Evolutionary conservation across 23 tunicate species (phyloP), one percentile per base, ranked within the genome.

Genomic region (Clavelina lepadiformis): DNA sequence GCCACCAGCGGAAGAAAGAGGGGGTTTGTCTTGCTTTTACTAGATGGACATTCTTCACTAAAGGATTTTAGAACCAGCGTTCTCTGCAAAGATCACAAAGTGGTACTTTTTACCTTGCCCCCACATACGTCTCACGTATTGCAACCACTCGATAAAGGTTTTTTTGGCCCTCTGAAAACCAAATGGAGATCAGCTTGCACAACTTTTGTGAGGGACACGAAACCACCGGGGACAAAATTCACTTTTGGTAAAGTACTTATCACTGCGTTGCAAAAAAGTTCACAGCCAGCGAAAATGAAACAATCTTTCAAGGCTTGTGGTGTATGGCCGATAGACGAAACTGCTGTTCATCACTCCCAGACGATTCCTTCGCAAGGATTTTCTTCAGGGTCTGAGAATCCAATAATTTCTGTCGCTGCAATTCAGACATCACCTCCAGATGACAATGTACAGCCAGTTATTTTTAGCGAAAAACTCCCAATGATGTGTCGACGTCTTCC

Each of bases 121-220:
- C 35, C 65, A 23, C 34, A 58, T 28, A 5, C n/a, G 15, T 15
- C 65, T 58, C 65, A 58, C 19, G 27, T 29, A 5, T 5, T 58
- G 34, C 65, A 58, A 29, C 65, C 65, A 58, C 24, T 58, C 7
- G 65, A 58, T 29, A 58, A 28, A 28, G 65, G 33, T 5, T 58
- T 58, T 58, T 58, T n/a, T 26, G 65, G 65, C 6, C 65, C 65
- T 5, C 31, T 58, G 6, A 58, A 58, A 58, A 5, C 34, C 34
- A 58, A 58, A 6, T 58, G 65, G 65, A 58, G n/a, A 58, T 29
- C 4, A 5, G 13, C 19, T 13, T 23, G 27, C 27, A 25, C 29
- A 5, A 7, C 29, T 6, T 58, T 58, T 58, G 5, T 58, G 15
- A 41, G 11, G 15, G 13, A 41, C n/a, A n/a, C n/a, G n/a, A n/a